A percentile compares a stretch with the other conserved stretches of the same genome.
phyloP scores from a whole-genome alignment of 2,797 vertebrate species.

The Lagorchestes hirsutus region DNA sequence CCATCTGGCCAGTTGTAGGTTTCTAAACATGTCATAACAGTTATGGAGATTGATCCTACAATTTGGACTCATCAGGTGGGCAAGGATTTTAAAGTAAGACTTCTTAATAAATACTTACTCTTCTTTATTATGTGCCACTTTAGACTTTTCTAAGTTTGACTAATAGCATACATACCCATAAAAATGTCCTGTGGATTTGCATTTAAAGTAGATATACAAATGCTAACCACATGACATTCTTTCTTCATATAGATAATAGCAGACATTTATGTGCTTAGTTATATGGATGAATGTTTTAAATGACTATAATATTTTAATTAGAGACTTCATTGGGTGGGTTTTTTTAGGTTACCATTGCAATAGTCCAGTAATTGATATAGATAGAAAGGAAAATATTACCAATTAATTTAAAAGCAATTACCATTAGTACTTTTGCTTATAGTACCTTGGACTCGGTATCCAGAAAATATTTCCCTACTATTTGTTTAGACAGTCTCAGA shows the following conservation, averaged over 20 bases:
- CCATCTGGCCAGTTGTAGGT: background rate
- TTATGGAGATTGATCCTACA: background rate
- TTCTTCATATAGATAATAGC: conserved; percentile 58
- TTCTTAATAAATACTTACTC: conserved; percentile 4
- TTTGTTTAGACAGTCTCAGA: conserved; percentile 66
- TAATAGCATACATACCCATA: too few species aligned
- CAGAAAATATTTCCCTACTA: conserved; percentile 65
- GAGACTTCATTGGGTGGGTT: too few species aligned
- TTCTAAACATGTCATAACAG: background rate
- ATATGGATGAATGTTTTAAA: conserved; percentile 45
- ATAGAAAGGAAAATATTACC: conserved; percentile 62
- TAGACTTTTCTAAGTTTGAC: too few species aligned
- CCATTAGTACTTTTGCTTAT: conserved; percentile 74
- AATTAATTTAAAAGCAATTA: conserved; percentile 78
- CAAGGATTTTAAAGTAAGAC: background rate
- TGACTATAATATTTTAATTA: conserved; percentile 63
- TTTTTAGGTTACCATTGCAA: too few species aligned
- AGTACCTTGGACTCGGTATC: conserved; percentile 67
- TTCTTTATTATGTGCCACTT: too few species aligned
- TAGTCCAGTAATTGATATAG: background rate
- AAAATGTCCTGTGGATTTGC: conserved; percentile 63
- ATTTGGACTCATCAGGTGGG: conserved; percentile 25
- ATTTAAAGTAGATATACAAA: conserved; percentile 65
- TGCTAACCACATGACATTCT: conserved; percentile 46
- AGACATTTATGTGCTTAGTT: conserved; percentile 55